Evolutionary conservation across 2,797 vertebrate species (phyloP).

Genomic region (Myotis planiceps): DNA sequence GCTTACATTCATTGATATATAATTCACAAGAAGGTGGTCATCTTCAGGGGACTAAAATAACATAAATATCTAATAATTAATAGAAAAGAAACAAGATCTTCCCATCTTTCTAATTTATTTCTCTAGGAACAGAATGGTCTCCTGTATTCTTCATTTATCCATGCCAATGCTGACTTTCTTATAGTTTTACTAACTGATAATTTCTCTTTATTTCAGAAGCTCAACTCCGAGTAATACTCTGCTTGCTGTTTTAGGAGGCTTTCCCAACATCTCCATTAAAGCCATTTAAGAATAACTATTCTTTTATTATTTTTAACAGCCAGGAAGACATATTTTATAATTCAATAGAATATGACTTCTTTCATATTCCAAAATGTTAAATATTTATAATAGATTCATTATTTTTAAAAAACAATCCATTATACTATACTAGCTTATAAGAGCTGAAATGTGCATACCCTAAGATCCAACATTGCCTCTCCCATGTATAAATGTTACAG

Average conservation of each 20-base stretch:
- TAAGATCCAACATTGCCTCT: not conserved
- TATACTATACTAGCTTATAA: not conserved
- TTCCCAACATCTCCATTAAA: not conserved
- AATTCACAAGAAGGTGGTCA: not conserved
- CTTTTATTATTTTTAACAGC: not conserved
- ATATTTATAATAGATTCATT: not conserved
- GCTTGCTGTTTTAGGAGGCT: not conserved
- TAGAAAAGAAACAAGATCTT: not conserved
- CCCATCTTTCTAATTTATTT: not conserved
- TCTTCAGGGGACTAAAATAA: not conserved
- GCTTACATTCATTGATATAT: not conserved
- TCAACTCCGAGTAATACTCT: not conserved
- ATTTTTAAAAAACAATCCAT: not conserved
- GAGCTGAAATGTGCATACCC: not conserved
- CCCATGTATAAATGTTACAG: not conserved
- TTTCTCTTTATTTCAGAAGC: not conserved
- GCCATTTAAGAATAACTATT: not conserved
- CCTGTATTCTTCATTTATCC: not conserved
- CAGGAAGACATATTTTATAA: not conserved
- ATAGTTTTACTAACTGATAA: not conserved
- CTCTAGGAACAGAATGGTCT: not conserved
- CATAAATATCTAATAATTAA: not conserved
- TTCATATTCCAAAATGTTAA: not conserved
- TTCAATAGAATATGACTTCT: not conserved
- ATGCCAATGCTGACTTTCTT: not conserved